Evolutionary conservation across 2,888 invertebrate genomes (phyloP), one percentile per base, ranked within the genome.

Genomic region (Drosophila stalkeri): DNA sequence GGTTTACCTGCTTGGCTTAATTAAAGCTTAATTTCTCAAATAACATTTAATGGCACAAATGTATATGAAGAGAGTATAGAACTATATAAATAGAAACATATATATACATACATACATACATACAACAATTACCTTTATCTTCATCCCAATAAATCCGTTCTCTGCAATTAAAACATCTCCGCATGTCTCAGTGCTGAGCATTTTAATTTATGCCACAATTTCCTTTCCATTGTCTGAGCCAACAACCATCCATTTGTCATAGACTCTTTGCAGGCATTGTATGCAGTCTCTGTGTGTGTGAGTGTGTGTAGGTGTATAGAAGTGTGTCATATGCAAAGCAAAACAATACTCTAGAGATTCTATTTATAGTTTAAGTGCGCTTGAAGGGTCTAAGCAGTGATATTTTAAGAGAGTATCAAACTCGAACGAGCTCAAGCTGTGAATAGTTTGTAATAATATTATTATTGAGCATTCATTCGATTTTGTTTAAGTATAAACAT

Each of bases 11-110:
- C 73, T 76, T 77, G 75, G 76, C 90, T 90, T 88, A 90, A 89
- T 86, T 89, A 89, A 86, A 81, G 77, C 83, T 81, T 86, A 77
- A 83, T 90, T 86, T 83, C 75, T 72, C 74, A 81, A 86, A 86
- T 86, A 77, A 82, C 76, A 83, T 75, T 80, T 77, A 67, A 72
- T 68, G 73, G 81, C 75, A 67, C 71, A 72, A 84, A n/a, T n/a
- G n/a, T n/a, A n/a, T n/a, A n/a, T n/a, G n/a, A n/a, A n/a, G n/a
- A n/a, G n/a, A n/a, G n/a, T n/a, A n/a, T n/a, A n/a, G n/a, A n/a
- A n/a, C n/a, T n/a, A n/a, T n/a, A n/a, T n/a, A n/a, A n/a, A n/a
- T n/a, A n/a, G 1, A 3, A 23, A 41, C 51, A 12, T 49, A 14
- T 47, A n/a, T 31, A 14, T 44, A 16, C 33, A n/a, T 35, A 16